phyloP scores from a whole-genome alignment of 2,113 vertebrate genomes.

The Amblyopsis rosae region DNA sequence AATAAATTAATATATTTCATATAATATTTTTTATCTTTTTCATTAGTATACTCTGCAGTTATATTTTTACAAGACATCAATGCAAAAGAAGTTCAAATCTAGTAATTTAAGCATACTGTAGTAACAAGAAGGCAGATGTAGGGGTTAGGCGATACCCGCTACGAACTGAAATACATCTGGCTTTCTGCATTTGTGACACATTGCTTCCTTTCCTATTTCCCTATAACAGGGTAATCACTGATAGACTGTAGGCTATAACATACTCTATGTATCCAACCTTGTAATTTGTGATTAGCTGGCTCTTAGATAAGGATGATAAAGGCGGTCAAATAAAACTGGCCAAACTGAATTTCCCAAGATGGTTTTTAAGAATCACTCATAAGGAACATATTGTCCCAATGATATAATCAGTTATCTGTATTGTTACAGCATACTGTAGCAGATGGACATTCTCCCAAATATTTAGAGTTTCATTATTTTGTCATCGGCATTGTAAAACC shows the following conservation, averaged over 20 bases:
- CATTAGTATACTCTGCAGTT: conserved; percentile 64
- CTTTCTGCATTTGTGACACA: conserved; percentile 17
- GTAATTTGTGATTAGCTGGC: too few relatives aligned
- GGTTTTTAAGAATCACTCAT: conserved; percentile 2
- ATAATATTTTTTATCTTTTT: conserved; percentile 51
- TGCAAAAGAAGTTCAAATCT: conserved; percentile 59
- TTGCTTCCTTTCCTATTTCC: conserved; percentile 27
- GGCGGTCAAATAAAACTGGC: too few relatives aligned
- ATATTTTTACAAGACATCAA: conserved; percentile 72
- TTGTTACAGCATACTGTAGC: neutral
- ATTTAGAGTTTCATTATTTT: conserved; percentile 20
- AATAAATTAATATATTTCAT: conserved; percentile 72
- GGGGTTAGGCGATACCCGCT: conserved; percentile 51
- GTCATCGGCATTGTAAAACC: conserved; percentile 24
- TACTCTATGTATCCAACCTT: neutral
- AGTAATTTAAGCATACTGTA: conserved; percentile 70
- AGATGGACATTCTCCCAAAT: conserved; percentile 24
- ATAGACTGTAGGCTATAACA: neutral
- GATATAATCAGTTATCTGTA: conserved; percentile 33
- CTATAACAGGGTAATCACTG: conserved; percentile 21
- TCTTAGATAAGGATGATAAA: too few relatives aligned
- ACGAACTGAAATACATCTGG: conserved; percentile 50
- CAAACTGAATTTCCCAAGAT: neutral
- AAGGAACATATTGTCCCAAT: conserved; percentile 1
- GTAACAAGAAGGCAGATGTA: conserved; percentile 63